Conservation (phyloP, 1,140 invertebrate genomes). For the Glomeris maerens region DNA sequence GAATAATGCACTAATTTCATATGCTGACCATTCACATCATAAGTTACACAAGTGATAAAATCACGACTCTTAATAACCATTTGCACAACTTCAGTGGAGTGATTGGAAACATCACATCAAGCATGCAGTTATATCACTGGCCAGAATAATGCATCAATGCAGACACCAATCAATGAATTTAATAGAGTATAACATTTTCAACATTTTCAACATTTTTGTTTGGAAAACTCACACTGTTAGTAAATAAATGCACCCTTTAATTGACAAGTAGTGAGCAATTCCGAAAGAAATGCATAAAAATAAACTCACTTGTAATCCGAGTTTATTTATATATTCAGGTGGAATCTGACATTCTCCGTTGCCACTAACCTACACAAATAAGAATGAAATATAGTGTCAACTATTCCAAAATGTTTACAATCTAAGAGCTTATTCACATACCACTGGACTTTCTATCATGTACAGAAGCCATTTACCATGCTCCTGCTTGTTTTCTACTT, state of each 20-base stretch:
- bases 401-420: neutral
- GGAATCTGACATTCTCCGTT: slow-evolving; percentile 29
- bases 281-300: no score
- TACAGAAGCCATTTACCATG: slow-evolving; percentile 83
- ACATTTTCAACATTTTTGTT: neutral
- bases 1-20: no score
- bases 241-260: no score
- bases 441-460: slow-evolving; percentile 57
- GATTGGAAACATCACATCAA: no score
- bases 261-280: no score
- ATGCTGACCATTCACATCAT: no score
- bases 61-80: no score
- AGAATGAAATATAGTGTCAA: neutral
- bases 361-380: slow-evolving; percentile 12
- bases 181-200: neutral
- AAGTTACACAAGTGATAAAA: no score
- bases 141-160: neutral
- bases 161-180: neutral
- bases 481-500: slow-evolving; percentile 58
- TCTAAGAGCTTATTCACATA: slow-evolving; percentile 19
- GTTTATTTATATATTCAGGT: slow-evolving; percentile 48
- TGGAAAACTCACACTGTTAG: neutral
- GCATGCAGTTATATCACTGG: no score
- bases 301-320: slow-evolving; percentile 44
- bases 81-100: no score